phyloP scores from a whole-genome alignment of 2,888 invertebrate species.

The Matsumyia berberina region DNA sequence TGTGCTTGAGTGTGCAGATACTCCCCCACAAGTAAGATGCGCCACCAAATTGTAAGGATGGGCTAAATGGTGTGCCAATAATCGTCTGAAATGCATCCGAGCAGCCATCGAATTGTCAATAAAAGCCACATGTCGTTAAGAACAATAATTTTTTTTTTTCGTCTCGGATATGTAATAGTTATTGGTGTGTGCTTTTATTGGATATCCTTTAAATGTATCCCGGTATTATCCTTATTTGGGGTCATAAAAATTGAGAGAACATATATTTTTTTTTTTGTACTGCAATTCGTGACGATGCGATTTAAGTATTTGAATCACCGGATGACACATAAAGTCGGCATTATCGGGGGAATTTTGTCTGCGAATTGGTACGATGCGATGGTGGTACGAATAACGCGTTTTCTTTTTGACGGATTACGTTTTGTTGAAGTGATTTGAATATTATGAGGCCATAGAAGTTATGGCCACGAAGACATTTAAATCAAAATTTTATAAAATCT shows the following conservation, averaged over 20 bases:
- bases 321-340: background rate
- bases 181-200: constrained; percentile 13
- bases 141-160: background rate
- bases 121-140: constrained; percentile 68
- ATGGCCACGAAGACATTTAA: too few species aligned
- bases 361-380: too few species aligned
- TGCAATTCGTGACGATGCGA: constrained; percentile 3
- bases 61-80: constrained; percentile 58
- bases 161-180: background rate
- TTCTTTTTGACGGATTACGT: too few species aligned
- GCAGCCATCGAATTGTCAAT: constrained; percentile 49
- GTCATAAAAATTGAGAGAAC: constrained; percentile 3
- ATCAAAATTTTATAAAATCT: too few species aligned
- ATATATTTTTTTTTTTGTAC: background rate
- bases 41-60: too few species aligned
- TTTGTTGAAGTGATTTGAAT: too few species aligned
- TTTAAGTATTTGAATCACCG: constrained; percentile 7
- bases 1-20: background rate
- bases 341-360: background rate
- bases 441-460: too few species aligned
- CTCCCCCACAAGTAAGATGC: too few species aligned
- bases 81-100: constrained; percentile 57
- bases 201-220: constrained; percentile 4
- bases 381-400: too few species aligned
- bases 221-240: constrained; percentile 5